Conservation (phyloP, 2,888 invertebrate genomes). For the Ennomos erosarius region DNA sequence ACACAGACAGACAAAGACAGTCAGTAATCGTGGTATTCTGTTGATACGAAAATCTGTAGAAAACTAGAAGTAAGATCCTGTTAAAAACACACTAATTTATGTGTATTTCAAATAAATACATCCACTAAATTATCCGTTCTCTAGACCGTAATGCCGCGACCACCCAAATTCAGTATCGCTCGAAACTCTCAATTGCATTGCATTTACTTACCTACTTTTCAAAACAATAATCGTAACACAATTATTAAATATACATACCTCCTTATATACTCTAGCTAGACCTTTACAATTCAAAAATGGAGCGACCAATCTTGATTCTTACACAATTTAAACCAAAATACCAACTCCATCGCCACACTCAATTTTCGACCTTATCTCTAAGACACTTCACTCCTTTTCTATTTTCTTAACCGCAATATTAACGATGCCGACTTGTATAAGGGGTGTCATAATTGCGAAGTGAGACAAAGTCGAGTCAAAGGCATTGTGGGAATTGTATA, state of each 20-base stretch:
- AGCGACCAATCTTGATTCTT: slow-evolving; percentile 31
- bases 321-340: slow-evolving; percentile 24
- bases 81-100: too few relatives aligned
- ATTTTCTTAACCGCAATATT: slow-evolving; percentile 32
- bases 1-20: too few relatives aligned
- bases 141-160: too few relatives aligned
- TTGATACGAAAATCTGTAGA: too few relatives aligned
- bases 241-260: too few relatives aligned
- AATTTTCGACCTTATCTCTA: slow-evolving; percentile 34
- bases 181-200: too few relatives aligned
- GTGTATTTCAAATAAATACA: too few relatives aligned
- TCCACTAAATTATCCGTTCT: too few relatives aligned
- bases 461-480: slow-evolving; percentile 82
- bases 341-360: neutral
- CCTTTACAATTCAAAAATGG: slow-evolving; percentile 29
- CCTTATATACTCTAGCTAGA: slow-evolving; percentile 1
- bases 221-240: slow-evolving; percentile 5
- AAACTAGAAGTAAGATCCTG: too few relatives aligned
- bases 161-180: too few relatives aligned
- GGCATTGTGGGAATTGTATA: slow-evolving; percentile 74
- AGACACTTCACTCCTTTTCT: slow-evolving; percentile 29
- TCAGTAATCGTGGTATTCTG: too few relatives aligned
- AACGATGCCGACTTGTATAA: slow-evolving; percentile 63
- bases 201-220: neutral
- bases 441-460: slow-evolving; percentile 82